Evolutionary conservation across 2,113 vertebrate genomes (phyloP).

Genomic region (Phaethon lepturus): DNA sequence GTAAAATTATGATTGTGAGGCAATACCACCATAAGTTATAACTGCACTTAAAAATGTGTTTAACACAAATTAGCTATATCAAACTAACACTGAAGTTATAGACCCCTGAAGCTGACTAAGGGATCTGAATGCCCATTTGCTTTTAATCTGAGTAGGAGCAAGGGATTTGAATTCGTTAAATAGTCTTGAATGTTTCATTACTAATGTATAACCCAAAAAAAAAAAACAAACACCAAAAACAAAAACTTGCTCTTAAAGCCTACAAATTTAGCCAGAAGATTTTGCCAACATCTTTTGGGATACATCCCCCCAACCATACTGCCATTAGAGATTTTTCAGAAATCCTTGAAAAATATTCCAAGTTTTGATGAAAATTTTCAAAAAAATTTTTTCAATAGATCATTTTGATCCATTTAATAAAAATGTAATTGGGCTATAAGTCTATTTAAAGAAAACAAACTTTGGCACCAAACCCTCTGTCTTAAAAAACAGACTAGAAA

Average conservation of each 20-base stretch:
- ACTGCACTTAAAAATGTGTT: background rate
- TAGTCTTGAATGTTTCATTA: background rate
- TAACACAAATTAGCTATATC: background rate
- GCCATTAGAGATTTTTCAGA: background rate
- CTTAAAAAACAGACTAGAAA: background rate
- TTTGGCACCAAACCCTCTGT: background rate
- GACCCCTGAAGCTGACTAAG: background rate
- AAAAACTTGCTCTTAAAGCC: background rate
- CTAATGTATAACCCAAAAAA: background rate
- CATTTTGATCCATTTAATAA: background rate
- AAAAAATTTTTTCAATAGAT: background rate
- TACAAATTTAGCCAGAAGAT: background rate
- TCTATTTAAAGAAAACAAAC: background rate
- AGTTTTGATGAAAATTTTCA: background rate
- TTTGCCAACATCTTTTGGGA: background rate
- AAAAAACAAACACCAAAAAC: background rate
- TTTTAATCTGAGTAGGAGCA: background rate
- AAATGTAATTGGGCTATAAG: background rate
- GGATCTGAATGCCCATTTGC: background rate
- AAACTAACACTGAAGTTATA: background rate
- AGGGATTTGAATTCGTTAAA: conserved; percentile 12
- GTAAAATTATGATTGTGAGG: background rate
- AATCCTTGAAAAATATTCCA: background rate
- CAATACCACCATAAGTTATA: background rate
- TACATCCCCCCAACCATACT: background rate